Base-by-base conservation (phyloP, 2,113 vertebrate genomes). In the Cyanoramphus novaezelandiae region DNA sequence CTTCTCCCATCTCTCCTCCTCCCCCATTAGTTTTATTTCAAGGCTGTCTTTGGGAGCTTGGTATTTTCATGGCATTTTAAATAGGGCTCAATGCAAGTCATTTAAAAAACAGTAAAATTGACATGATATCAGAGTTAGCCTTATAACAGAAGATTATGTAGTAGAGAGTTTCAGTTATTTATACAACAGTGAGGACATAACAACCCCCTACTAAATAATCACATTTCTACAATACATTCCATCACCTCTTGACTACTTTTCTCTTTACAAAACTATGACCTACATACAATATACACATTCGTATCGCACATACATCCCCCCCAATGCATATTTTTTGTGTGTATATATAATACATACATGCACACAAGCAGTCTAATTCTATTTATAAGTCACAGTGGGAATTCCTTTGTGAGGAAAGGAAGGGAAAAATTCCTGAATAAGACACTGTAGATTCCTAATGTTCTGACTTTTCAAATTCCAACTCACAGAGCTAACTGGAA, bases 381-480 rank as follows among this genome's bases (percentile, higher is more conserved):
- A 98, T 97, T 96, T 98, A 97, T 97, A 98, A 98, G 97, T 98
- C 98, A 98, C 98, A 98, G 97, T 98, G 98, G 98, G 98, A 98
- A 98, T 98, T 98, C 97, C 97, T 98, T 98, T 97, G 97, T 97
- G 97, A 98, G 97, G 97, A 98, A 97, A 95, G 85, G 94, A 96
- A 92, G 95, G 97, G 95, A 65, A 95, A 97, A 92, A 92, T 98
- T 98, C 98, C 97, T 98, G 97, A 98, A 98, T 97, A 98, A 98
- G 97, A 98, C 96, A 98, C 95, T 97, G 97, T 95, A 97, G 97
- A 98, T 98, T 97, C 93, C 96, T 98, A 97, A 97, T 92, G 88
- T 96, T 97, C 97, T 94, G 92, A 93, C 92, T 98, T 97, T 97
- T 98, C 93, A 98, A 96, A 97, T 98, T 97, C 97, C 97, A 98